Evolutionary conservation across 2,113 vertebrate genomes (phyloP).

Genomic region (Psephotus haematonotus): DNA sequence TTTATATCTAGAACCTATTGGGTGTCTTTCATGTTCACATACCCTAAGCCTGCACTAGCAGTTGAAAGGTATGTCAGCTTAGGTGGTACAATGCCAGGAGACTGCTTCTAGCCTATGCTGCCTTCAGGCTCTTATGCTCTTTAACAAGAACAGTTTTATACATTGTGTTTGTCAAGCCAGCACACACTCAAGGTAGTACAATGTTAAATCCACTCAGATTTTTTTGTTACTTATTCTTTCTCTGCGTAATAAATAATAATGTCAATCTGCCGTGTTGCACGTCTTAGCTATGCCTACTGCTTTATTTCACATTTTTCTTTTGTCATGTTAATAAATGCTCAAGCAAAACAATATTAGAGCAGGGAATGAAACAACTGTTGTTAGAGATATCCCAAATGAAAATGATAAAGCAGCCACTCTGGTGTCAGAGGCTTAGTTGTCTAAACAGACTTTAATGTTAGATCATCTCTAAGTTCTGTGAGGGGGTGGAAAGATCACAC

Average conservation of each 20-base stretch:
- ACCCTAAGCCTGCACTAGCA: background rate
- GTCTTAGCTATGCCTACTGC: background rate
- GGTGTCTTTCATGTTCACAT: background rate
- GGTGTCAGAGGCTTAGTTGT: background rate
- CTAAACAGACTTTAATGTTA: background rate
- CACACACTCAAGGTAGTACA: background rate
- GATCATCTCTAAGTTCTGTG: background rate
- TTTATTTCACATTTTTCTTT: background rate
- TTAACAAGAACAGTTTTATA: background rate
- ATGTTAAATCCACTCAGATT: background rate
- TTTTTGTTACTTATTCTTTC: background rate
- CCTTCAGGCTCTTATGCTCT: background rate
- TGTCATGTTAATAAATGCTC: background rate
- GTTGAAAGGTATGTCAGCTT: background rate
- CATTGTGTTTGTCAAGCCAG: background rate
- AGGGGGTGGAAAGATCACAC: background rate
- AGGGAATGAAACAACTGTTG: background rate
- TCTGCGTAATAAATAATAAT: background rate
- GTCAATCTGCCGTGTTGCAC: background rate
- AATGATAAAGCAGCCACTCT: background rate
- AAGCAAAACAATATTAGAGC: background rate
- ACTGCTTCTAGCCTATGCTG: fast-evolving
- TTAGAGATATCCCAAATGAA: background rate
- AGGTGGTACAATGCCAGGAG: background rate
- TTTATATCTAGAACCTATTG: background rate